Base-by-base conservation (phyloP, 35 echinoderm and acorn worm species). In the Holothuria glaberrima region DNA sequence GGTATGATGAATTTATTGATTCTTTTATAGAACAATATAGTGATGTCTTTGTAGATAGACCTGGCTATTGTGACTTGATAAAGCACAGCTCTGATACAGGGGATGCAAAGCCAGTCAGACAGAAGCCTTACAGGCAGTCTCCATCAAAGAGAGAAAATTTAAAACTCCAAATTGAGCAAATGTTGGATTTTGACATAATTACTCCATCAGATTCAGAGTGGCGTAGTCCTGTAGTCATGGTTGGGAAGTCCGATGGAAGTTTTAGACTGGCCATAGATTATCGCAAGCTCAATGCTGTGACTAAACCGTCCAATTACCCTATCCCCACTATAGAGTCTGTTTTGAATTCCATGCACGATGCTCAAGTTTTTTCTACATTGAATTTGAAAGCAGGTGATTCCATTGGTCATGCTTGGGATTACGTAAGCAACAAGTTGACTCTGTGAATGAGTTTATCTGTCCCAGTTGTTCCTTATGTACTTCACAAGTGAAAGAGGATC, bases 201-300 rank as follows among this genome's bases (percentile, higher is more conserved):
- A n/a, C n/a, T n/a, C n/a, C n/a, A n/a, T n/a, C n/a, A n/a, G n/a
- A n/a, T n/a, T 83, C 80, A 58, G 62, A 60, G 25, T 60, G 57
- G 80, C 21, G 48, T 83, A 83, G 80, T 75, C n/a, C 78, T 59
- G 13, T 77, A 31, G 27, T 92, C 26, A 19, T 92, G 1, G 83
- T 88, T 35, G 54, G 54, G 22, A 92, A 92, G 48, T 18, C 83
- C 21, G 91, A 88, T 70, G 68, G 71, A 0, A 5, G 48, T 12
- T 41, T 67, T 6, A 29, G 90, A 86, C 54, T 91, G 6, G 86
- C 57, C 65, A 75, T 25, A 34, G 58, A n/a, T n/a, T n/a, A n/a
- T n/a, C n/a, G n/a, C n/a, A n/a, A n/a, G n/a, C n/a, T n/a, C n/a
- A n/a, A n/a, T 84, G 19, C n/a, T n/a, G n/a, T n/a, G n/a, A n/a